Percentiles rank a stretch among this genome's conserved stretches.
Evolutionary conservation across 2,797 vertebrate species (phyloP).

Genomic region (Crenuchus spilurus): DNA sequence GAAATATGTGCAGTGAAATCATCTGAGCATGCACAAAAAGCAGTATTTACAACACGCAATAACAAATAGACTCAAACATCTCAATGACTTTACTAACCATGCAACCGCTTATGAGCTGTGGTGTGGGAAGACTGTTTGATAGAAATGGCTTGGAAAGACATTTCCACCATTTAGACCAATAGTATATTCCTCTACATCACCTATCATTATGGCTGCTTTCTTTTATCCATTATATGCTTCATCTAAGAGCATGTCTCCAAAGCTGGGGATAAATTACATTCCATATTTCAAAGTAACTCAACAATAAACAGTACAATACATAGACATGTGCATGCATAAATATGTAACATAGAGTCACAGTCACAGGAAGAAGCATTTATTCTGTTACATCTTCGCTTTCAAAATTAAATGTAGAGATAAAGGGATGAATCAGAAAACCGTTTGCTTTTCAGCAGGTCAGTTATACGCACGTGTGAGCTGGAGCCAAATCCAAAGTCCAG

Average conservation of each 20-base stretch:
- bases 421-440: background rate
- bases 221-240: no score
- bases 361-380: background rate
- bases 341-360: background rate
- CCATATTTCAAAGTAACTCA: background rate
- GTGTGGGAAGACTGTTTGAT: no score
- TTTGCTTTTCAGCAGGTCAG: background rate
- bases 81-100: no score
- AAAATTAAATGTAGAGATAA: background rate
- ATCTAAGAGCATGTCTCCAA: background rate
- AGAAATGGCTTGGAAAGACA: no score
- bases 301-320: background rate
- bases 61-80: no score
- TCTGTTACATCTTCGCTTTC: background rate
- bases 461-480: background rate
- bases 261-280: background rate
- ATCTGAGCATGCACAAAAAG: background rate
- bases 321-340: background rate
- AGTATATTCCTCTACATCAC: no score
- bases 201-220: no score
- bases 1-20: no score
- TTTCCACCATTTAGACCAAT: no score
- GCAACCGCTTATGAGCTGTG: no score
- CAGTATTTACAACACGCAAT: background rate
- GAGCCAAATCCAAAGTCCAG: constrained; percentile 13